Evolutionary conservation across 2,113 vertebrate genomes (phyloP), one percentile per base, ranked within the genome.

Genomic region (Deroptyus accipitrinus): DNA sequence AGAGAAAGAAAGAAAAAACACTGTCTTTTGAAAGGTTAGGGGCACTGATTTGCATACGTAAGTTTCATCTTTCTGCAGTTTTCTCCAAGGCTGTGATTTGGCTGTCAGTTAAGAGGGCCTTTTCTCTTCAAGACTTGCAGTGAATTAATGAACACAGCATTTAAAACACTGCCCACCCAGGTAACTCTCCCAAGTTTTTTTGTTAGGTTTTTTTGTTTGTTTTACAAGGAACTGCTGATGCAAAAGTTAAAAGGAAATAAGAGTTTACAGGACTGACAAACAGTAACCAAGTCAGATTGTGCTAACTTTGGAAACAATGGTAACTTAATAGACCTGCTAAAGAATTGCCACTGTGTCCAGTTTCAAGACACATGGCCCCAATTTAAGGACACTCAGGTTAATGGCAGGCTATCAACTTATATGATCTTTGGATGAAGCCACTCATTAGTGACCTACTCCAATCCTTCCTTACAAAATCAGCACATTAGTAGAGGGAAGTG

Each of bases 401-500:
- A 95, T 81, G 48, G 83, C 64, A 88, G 51, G 79, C 90, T 81
- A 93, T 92, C 90, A 92, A 64, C 51, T 82, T 49, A 51, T 92
- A 86, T 8, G 27, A 35, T 64, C 81, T 92, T 78, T 72, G 52
- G 62, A 90, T 84, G n/a, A 49, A 78, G 64, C 37, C 70, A 72
- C 46, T 75, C 82, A 90, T 62, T 72, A 93, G 48, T 20, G 17
- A 39, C 31, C 86, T 66, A 72, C 46, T 48, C 66, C 90, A 82
- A 84, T 23, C 22, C 48, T 9, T 54, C 73, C 80, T 72, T 46
- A 59, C n/a, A 49, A 90, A 91, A 5, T 17, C 55, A 35, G 11
- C 20, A 31, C 20, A 28, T 55, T 16, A 42, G 39, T 0, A 74
- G 30, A 81, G 7, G 73, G 24, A 51, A 49, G 20, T 27, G 24